Evolutionary conservation across 23 tunicate species (phyloP), one percentile per base, ranked within the genome.

Genomic region (Diplosoma virens): DNA sequence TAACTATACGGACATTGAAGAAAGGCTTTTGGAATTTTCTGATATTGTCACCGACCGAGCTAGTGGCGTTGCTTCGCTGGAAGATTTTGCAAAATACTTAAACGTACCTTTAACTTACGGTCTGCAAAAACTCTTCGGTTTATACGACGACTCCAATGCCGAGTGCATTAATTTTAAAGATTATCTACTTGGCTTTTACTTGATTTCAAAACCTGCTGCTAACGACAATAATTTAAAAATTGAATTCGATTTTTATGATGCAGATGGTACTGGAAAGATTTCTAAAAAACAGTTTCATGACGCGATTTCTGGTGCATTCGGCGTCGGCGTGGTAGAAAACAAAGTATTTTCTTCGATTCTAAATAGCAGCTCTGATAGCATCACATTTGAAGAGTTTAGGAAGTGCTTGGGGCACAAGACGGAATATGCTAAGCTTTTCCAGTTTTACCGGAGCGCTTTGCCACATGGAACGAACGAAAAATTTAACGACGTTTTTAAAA

Each of bases 161-260:
- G 86, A 86, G 2, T 47, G 25, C 18, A 75, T 87, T 65, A 82
- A 81, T 66, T 87, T 87, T 48, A 29, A 82, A 0, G 86, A 87
- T 52, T 87, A 87, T 75, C 82, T 87, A 6, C 81, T 87, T 65
- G 94, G 94, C 33, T 23, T 87, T 63, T 87, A 82, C 11, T 41
- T 81, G 21, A 47, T 87, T 28, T 77, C 94, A 0, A 66, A 55
- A 17, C 73, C 86, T 21, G 78, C 86, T 11, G 94, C 81, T 2
- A 87, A 86, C 3, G 81, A 72, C 25, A 35, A 80, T 5, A 71
- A 85, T 24, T 69, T 86, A 0, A 24, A 80, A 67, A 29, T 86
- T 33, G 93, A 85, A 9, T 86, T 86, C 68, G 69, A 86, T 33
- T 81, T 86, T 0, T 86, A 80, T 73, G 93, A 86, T 60, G 34